These are phyloP conservation scores for Daubentonia madagascariensis DNA, from an alignment of 2,113 vertebrate genomes.

Conservation along the genomic window DNA sequence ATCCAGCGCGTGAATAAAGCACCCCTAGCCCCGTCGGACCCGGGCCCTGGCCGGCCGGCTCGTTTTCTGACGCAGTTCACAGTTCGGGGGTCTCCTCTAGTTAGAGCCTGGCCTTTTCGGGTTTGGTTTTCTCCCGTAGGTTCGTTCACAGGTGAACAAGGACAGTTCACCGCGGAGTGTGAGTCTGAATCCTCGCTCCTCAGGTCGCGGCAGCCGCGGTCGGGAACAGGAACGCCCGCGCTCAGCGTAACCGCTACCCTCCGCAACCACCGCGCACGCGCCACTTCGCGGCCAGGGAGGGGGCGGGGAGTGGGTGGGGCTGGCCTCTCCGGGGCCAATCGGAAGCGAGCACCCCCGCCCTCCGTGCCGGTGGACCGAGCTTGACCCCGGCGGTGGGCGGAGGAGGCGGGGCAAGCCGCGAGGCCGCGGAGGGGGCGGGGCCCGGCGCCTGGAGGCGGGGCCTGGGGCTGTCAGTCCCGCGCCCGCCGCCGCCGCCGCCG, in stretches of 20 bases:
- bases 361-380: constrained; percentile 56
- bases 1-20: not conserved
- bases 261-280: constrained; percentile 50
- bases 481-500: constrained; percentile 37
- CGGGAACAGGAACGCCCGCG: rapidly evolving
- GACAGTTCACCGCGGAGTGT: not conserved
- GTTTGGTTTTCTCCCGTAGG: not conserved
- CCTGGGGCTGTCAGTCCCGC: constrained; percentile 67
- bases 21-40: not conserved
- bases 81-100: not conserved
- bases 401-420: constrained; percentile 54
- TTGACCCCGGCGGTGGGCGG: constrained; percentile 71
- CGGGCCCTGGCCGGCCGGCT: not conserved
- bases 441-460: constrained; percentile 45
- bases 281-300: not conserved
- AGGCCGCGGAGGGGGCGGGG: constrained; percentile 52
- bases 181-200: not conserved
- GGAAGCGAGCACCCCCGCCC: constrained; percentile 45
- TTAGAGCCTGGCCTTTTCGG: not conserved
- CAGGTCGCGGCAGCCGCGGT: rapidly evolving
- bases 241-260: not conserved
- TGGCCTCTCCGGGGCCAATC: constrained; percentile 40
- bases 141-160: not conserved
- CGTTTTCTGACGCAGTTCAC: not conserved
- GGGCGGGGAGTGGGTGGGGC: constrained; percentile 53